Conservation (phyloP, 23 tunicate species). For the Styela plicata region DNA sequence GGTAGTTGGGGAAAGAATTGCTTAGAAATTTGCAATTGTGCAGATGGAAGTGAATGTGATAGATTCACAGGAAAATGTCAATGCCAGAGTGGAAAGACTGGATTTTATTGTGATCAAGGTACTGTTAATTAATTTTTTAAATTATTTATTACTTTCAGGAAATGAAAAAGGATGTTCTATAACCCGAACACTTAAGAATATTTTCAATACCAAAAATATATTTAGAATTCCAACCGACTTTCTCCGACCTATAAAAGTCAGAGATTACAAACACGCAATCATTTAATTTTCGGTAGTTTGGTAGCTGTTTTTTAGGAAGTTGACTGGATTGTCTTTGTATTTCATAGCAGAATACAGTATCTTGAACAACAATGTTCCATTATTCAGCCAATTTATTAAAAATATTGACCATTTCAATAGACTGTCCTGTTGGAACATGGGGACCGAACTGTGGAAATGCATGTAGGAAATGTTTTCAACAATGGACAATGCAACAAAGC, state of each 20-base stretch:
- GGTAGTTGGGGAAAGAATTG: constrained; percentile 95
- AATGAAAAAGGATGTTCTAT: too few species aligned
- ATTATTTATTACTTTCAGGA: too few species aligned
- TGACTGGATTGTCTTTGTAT: too few species aligned
- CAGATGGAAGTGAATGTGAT: constrained; percentile 69
- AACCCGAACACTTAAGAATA: too few species aligned
- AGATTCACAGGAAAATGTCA: constrained; percentile 57
- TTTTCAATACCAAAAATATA: too few species aligned
- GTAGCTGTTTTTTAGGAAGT: too few species aligned
- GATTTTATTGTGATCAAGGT: constrained; percentile 89
- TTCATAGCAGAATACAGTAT: background rate
- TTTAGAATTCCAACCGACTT: too few species aligned
- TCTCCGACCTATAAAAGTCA: too few species aligned
- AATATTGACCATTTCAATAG: too few species aligned
- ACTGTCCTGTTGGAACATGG: constrained; percentile 78
- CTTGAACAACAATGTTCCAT: background rate
- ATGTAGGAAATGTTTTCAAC: constrained; percentile 61
- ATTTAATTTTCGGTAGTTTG: too few species aligned
- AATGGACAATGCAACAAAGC: constrained; percentile 67
- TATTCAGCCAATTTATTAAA: background rate
- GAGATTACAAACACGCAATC: too few species aligned
- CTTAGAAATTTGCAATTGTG: constrained; percentile 80
- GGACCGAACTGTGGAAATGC: constrained; percentile 66
- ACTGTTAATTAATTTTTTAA: background rate
- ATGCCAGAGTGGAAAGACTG: constrained; percentile 85